These are phyloP conservation scores for Tuta absoluta DNA, from an alignment of 2,888 invertebrate species.

Conservation along the genomic window DNA sequence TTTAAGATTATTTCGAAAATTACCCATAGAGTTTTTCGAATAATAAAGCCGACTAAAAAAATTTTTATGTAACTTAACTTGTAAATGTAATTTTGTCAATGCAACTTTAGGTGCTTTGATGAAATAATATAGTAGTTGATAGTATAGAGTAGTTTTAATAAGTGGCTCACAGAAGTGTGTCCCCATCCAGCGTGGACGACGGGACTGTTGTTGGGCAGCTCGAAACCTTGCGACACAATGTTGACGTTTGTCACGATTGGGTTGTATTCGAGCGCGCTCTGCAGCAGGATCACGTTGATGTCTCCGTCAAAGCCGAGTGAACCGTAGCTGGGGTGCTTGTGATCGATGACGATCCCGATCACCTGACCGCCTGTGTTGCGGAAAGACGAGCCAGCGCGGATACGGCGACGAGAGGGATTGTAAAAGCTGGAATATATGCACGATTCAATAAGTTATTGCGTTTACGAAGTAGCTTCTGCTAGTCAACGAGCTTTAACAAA, in stretches of 20 bases:
- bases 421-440: slow-evolving; percentile 38
- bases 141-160: too few species aligned
- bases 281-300: slow-evolving; percentile 50
- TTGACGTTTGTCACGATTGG: slow-evolving; percentile 34
- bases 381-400: slow-evolving; percentile 53
- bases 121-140: too few species aligned
- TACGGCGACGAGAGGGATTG: slow-evolving; percentile 43
- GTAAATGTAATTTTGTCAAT: too few species aligned
- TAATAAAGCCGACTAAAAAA: too few species aligned
- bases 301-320: slow-evolving; percentile 42
- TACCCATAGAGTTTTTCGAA: too few species aligned
- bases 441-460: background rate
- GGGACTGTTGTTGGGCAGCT: slow-evolving; percentile 38
- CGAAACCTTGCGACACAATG: slow-evolving; percentile 34
- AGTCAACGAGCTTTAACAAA: background rate
- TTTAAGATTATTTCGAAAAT: too few species aligned
- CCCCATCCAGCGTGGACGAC: slow-evolving; percentile 49
- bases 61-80: too few species aligned
- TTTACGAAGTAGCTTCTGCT: background rate
- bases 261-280: slow-evolving; percentile 33
- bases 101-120: too few species aligned
- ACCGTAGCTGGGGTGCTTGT: slow-evolving; percentile 44
- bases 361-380: slow-evolving; percentile 53
- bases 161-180: slow-evolving; percentile 42
- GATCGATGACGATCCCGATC: slow-evolving; percentile 29